These are phyloP conservation scores for Dallia pectoralis DNA, from an alignment of 2,797 vertebrate species.

Conservation along the genomic window DNA sequence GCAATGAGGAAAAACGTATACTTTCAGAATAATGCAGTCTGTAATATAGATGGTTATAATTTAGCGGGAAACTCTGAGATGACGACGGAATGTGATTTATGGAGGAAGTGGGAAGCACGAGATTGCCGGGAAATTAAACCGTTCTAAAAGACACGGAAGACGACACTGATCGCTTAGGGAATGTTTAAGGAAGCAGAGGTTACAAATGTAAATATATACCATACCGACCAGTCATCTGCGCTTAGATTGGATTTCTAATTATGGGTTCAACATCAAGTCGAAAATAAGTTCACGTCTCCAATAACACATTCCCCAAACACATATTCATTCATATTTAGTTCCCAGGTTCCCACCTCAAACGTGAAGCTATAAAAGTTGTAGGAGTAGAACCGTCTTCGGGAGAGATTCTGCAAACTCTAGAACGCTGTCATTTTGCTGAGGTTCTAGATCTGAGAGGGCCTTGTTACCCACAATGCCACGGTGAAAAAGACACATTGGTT, in stretches of 20 bases:
- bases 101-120: conserved; percentile 31
- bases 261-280: conserved; percentile 20
- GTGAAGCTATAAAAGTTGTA: conserved; percentile 15
- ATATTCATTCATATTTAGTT: not conserved
- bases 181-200: conserved; percentile 52
- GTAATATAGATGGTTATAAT: conserved; percentile 25
- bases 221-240: not conserved
- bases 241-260: conserved; percentile 44
- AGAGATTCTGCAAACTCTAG: conserved; percentile 26
- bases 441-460: conserved; percentile 31
- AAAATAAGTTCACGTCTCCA: not conserved
- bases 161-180: conserved; percentile 53
- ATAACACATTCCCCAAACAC: not conserved
- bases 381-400: conserved; percentile 27
- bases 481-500: conserved; percentile 44
- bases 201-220: not conserved
- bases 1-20: not conserved
- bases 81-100: not conserved
- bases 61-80: conserved; percentile 21
- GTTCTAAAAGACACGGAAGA: not conserved
- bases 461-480: conserved; percentile 27
- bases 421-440: conserved; percentile 16
- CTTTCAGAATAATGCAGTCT: not conserved
- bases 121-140: conserved; percentile 9
- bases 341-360: conserved; percentile 21